These are phyloP conservation scores for Cochlearius cochlearius DNA, from an alignment of 2,113 vertebrate species.

Conservation along the genomic window DNA sequence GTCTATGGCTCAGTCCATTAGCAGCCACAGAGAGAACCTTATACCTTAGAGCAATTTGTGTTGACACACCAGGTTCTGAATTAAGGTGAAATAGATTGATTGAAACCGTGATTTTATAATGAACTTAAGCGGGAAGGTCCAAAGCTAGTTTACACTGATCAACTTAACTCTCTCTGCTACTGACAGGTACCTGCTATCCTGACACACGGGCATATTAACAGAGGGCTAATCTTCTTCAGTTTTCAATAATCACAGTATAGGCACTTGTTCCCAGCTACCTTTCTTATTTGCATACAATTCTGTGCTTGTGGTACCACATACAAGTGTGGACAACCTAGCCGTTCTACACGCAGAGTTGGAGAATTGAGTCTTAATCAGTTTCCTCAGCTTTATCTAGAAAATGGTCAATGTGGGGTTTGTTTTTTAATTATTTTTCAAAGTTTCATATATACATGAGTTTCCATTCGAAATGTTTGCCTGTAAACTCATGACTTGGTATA, in stretches of 20 bases:
- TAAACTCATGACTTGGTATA: not conserved
- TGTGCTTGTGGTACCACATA: too few species aligned
- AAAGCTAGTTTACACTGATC: not conserved
- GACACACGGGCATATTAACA: not conserved
- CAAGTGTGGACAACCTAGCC: not conserved
- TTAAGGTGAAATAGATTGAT: not conserved
- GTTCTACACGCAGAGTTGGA: not conserved
- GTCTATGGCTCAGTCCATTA: not conserved
- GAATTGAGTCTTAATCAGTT: not conserved
- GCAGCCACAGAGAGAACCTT: not conserved
- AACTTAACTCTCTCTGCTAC: not conserved
- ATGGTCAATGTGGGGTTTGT: fast-evolving
- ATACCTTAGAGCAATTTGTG: not conserved
- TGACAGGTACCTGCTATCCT: not conserved
- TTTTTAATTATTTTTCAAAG: not conserved
- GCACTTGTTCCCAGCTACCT: not conserved
- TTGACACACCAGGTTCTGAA: not conserved
- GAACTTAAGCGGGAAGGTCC: not conserved
- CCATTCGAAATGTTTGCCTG: not conserved
- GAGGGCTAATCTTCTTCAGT: not conserved
- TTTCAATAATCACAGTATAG: not conserved
- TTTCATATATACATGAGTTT: not conserved
- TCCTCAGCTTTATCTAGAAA: not conserved
- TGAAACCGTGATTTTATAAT: not conserved
- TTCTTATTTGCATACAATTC: not conserved